Conservation (phyloP, 2,888 invertebrate species). For the Synergus itoensis region DNA sequence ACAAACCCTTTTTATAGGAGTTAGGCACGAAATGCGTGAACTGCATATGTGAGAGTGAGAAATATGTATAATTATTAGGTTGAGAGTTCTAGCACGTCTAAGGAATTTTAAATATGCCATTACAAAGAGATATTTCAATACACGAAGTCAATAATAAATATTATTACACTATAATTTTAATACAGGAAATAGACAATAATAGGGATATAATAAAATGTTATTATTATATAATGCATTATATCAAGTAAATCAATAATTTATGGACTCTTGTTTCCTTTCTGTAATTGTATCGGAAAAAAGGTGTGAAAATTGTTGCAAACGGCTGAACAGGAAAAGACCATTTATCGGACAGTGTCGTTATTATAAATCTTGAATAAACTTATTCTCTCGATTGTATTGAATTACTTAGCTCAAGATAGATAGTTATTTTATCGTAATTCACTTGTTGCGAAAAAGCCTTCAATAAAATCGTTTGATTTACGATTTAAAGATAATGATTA, state of each 20-base stretch:
- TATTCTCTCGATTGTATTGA: not conserved
- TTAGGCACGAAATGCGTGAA: not conserved
- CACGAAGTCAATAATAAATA: not conserved
- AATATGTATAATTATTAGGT: not conserved
- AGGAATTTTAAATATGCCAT: not conserved
- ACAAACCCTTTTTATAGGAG: not conserved
- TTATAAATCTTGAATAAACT: not conserved
- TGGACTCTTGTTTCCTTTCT: not conserved
- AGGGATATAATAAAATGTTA: not conserved
- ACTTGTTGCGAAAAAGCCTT: not conserved
- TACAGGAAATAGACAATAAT: not conserved
- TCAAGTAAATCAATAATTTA: not conserved
- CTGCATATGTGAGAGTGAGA: not conserved
- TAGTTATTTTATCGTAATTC: conserved; percentile 4
- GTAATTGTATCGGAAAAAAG: conserved; percentile 4
- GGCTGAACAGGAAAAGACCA: conserved; percentile 1
- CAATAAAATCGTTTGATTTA: not conserved
- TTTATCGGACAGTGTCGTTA: not conserved
- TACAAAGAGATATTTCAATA: not conserved
- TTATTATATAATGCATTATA: not conserved
- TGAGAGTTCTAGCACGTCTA: not conserved
- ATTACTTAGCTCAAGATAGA: conserved; percentile 19
- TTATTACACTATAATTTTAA: not conserved
- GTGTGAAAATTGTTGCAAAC: not conserved
- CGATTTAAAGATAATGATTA: not conserved